Percentiles rank a stretch among this genome's conserved stretches.
phyloP scores from a whole-genome alignment of 1,140 invertebrate species.

The Mesaphorura yosii region DNA sequence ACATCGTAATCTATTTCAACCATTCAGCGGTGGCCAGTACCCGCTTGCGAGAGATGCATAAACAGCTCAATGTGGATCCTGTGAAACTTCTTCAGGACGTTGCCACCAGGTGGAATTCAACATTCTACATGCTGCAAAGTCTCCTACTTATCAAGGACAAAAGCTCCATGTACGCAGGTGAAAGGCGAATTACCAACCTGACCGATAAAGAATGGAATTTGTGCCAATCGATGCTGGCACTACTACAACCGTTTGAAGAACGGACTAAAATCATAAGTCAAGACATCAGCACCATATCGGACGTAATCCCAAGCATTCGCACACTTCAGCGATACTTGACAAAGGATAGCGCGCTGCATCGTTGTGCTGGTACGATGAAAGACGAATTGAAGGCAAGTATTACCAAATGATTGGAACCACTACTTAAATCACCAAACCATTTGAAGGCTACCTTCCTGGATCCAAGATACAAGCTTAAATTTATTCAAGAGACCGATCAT shows the following conservation, averaged over 20 bases:
- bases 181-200: not conserved
- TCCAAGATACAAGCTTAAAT: not conserved
- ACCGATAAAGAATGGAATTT: not conserved
- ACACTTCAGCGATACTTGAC: not conserved
- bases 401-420: not conserved
- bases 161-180: not conserved
- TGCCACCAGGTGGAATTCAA: conserved; percentile 33
- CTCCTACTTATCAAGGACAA: not conserved
- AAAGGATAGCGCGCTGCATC: not conserved
- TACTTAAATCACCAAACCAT: not conserved
- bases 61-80: not conserved
- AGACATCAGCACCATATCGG: not conserved
- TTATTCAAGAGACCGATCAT: not conserved
- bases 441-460: not conserved
- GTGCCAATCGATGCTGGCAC: not conserved
- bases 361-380: not conserved
- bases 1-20: not conserved
- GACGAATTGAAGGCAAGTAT: not conserved
- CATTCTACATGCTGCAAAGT: conserved; percentile 31
- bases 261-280: conserved; percentile 2
- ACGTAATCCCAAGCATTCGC: not conserved
- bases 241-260: conserved; percentile 6
- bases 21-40: not conserved
- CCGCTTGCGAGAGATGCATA: conserved; percentile 2
- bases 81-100: conserved; percentile 34